Base-by-base conservation (phyloP, 2,888 invertebrate species). In the Linyphia triangularis region DNA sequence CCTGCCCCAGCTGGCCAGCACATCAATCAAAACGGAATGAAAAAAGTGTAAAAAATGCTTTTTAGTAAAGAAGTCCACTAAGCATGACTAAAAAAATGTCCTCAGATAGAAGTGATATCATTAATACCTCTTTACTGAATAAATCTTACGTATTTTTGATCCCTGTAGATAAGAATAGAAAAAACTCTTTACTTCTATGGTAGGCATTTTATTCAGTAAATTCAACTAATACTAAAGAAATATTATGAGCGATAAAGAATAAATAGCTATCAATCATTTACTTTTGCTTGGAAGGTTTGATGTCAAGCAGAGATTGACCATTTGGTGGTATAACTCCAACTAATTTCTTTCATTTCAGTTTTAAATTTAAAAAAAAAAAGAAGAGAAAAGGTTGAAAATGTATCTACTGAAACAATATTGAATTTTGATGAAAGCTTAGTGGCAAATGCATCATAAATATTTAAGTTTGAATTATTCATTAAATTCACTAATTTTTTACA, bases 41-140 rank as follows among this genome's bases (percentile, higher is more conserved):
- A 79, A 86, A 79, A 78, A 79, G n/a, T 10, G 13, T 4, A 9
- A 75, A 57, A 61, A 59, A 57, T 26, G 26, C 24, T 57, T 67
- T 83, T 83, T 72, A 65, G 75, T 67, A 69, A 75, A 77, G 67
- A 84, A 65, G 43, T 43, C 67, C n/a, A 51, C 51, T 51, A 51
- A 51, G 16, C n/a, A 51, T 3, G 28, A 37, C 19, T 40, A 30
- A 30, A 77, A 77, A 84, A 85, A 75, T 69, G 22, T 61, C 43
- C 28, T 16, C 13, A 65, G 65, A 83, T 83, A 63, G 65, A 83
- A 73, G 69, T 77, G 65, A 67, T 85, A 77, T 40, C 75, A 85
- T 85, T 85, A 85, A 85, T 85, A 85, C 75, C 84, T 75, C 84
- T 85, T 85, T 85, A 85, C 75, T 69, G 75, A 57, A 85, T 85